These are phyloP conservation scores for Plodia interpunctella DNA, from an alignment of 1,140 invertebrate genomes.

Conservation along the genomic window DNA sequence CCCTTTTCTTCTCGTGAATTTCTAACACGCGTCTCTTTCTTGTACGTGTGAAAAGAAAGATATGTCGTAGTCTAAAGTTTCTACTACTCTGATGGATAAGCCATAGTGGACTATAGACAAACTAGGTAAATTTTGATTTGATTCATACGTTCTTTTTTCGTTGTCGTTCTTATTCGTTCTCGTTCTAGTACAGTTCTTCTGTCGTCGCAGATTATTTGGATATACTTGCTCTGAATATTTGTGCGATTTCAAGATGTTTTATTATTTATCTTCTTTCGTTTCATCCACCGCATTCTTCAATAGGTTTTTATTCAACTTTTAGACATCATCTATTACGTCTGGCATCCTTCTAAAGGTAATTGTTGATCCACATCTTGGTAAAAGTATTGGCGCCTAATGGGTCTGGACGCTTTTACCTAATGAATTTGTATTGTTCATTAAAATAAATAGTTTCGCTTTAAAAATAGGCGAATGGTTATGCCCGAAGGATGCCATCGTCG, in stretches of 20 bases:
- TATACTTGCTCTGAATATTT: slow-evolving; percentile 29
- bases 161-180: not conserved
- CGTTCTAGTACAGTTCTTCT: not conserved
- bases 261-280: slow-evolving; percentile 29
- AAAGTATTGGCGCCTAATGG: slow-evolving; percentile 52
- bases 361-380: slow-evolving; percentile 33
- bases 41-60: too few relatives aligned
- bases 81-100: too few relatives aligned
- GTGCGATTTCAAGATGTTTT: slow-evolving; percentile 40
- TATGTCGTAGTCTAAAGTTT: too few relatives aligned
- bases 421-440: slow-evolving; percentile 19
- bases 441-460: slow-evolving; percentile 26
- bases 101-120: too few relatives aligned
- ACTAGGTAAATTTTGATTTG: too few relatives aligned
- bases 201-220: slow-evolving; percentile 5
- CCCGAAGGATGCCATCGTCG: slow-evolving; percentile 75
- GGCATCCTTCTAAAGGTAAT: slow-evolving; percentile 48
- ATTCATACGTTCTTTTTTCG: too few relatives aligned
- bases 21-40: too few relatives aligned
- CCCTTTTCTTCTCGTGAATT: too few relatives aligned
- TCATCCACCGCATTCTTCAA: slow-evolving; percentile 16
- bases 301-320: slow-evolving; percentile 17
- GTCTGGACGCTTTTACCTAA: slow-evolving; percentile 19
- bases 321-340: slow-evolving; percentile 11
- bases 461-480: slow-evolving; percentile 59